Evolutionary conservation across 1,140 invertebrate species (phyloP).

Genomic region (Drusus annulatus): DNA sequence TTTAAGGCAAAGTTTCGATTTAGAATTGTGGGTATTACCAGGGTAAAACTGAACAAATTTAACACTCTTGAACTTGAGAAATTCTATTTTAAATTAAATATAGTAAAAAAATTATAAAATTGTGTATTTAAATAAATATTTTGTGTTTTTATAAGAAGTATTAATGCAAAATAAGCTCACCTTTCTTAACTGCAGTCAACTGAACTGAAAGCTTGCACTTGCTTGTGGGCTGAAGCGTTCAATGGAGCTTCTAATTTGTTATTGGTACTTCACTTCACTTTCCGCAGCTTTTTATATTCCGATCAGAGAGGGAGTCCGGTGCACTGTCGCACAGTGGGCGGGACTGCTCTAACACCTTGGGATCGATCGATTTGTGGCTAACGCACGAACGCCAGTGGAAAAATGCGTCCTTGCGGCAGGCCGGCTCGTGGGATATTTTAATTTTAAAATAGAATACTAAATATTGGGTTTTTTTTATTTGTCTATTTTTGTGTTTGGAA

Average conservation of each 20-base stretch:
- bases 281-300: slow-evolving; percentile 28
- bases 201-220: background rate
- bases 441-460: background rate
- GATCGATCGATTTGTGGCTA: background rate
- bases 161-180: no score
- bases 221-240: background rate
- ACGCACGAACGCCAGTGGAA: background rate
- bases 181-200: no score
- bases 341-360: slow-evolving; percentile 18
- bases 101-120: no score
- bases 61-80: no score
- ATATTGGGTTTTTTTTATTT: no score
- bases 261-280: slow-evolving; percentile 1
- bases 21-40: no score
- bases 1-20: no score
- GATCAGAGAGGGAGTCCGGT: background rate
- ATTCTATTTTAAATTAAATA: no score
- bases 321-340: background rate
- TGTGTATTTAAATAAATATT: no score
- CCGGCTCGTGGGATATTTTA: slow-evolving; percentile 16
- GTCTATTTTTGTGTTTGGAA: no score
- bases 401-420: background rate
- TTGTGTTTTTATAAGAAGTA: no score
- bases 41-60: no score
- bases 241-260: background rate